Evolutionary conservation across 2,113 vertebrate species (phyloP), one percentile per base, ranked within the genome.

Genomic region (Podarcis muralis): DNA sequence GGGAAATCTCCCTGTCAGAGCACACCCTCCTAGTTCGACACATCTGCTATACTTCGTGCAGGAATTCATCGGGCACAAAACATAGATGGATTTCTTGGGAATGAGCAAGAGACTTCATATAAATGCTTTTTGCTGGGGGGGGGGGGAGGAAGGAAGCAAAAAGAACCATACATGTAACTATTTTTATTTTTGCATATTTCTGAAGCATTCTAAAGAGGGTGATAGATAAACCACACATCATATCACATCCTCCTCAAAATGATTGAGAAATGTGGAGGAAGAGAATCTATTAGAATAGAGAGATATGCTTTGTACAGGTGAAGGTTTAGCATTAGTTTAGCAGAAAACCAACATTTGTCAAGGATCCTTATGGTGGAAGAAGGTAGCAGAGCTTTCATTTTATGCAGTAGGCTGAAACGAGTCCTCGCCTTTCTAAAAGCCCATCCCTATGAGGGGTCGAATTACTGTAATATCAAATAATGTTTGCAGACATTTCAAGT

Each of bases 1-100:
- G 89, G 77, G 66, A 94, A 94, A 3, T 43, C 30, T 92, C 77
- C 79, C 84, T 86, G 74, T 89, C 87, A 91, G 68, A 23, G 59
- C 69, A 90, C 81, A 6, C 53, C 40, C 40, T 53, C 15, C 22
- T 30, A 88, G 48, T 53, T 25, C 48, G 15, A 32, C 43, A 89
- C 88, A 90, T 37, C 30, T 68, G 18, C 25, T 71, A 7, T 35
- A 88, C 48, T 37, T 65, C 1, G 30, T 65, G 74, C 59, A 1
- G 1, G 7, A 91, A 7, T 1, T 83, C 69, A 81, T 5, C 22
- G 69, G 86, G 75, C 77, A 83, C 82, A 83, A 43, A 40, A 23
- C 8, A 71, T 40, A 35, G 6, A 11, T 20, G n/a, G 27, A 40
- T 15, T 88, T 92, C 79, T 1, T n/a, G 84, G 62, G 66, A 72